phyloP scores from a whole-genome alignment of 2,113 vertebrate genomes.

The Lates calcarifer region DNA sequence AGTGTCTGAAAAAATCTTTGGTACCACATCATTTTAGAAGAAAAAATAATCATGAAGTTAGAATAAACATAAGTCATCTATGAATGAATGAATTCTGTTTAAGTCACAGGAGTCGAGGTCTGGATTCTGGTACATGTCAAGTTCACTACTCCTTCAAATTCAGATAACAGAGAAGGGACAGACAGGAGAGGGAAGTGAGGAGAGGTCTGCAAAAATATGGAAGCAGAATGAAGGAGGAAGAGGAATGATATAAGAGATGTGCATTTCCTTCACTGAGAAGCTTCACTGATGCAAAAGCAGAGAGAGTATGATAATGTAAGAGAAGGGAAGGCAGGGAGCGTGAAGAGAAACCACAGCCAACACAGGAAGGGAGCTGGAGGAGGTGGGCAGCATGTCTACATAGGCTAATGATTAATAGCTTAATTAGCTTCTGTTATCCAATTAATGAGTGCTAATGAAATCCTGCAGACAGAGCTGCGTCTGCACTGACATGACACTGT shows the following conservation, averaged over 20 bases:
- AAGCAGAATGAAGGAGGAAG: neutral
- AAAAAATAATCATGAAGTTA: no score
- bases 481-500: constrained; percentile 35
- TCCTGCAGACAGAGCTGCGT: constrained; percentile 31
- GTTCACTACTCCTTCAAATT: no score
- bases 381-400: constrained; percentile 29
- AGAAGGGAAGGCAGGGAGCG: neutral
- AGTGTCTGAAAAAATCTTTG: neutral
- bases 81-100: no score
- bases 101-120: no score
- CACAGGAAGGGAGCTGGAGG: neutral
- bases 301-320: neutral
- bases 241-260: no score
- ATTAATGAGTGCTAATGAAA: constrained; percentile 64
- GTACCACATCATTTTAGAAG: no score
- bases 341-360: neutral
- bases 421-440: constrained; percentile 59
- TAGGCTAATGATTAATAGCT: constrained; percentile 59
- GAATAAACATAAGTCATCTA: no score
- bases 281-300: no score
- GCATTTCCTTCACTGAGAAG: no score
- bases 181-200: neutral
- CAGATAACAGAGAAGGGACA: no score
- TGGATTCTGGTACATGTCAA: no score
- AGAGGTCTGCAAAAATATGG: neutral